A percentile compares a stretch with the other conserved stretches of the same genome.
phyloP scores from a whole-genome alignment of 2,113 vertebrate species.

The Eira barbara region DNA sequence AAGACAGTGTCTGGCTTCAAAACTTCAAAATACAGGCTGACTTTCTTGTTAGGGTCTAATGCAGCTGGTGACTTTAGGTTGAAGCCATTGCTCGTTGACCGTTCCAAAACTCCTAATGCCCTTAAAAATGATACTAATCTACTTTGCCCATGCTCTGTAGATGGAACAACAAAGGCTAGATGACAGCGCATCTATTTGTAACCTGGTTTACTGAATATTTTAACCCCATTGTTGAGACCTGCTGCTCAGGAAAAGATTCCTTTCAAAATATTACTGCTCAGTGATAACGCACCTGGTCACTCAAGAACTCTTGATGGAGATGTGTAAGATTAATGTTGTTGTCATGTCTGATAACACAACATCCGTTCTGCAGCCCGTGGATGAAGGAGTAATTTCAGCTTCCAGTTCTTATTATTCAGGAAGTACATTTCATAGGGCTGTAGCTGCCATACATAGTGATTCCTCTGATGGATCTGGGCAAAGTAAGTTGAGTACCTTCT shows the following conservation, averaged over 20 bases:
- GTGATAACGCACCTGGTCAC: background rate
- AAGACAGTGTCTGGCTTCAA: background rate
- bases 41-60: background rate
- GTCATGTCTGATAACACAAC: background rate
- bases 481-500: background rate
- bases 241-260: background rate
- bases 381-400: background rate
- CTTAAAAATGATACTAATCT: background rate
- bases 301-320: background rate
- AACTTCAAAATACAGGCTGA: background rate
- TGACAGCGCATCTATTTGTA: background rate
- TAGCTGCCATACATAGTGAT: background rate
- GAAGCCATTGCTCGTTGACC: background rate
- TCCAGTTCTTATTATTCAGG: background rate
- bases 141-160: background rate
- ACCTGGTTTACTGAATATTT: background rate
- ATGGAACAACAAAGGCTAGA: background rate
- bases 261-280: background rate
- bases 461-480: background rate
- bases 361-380: background rate
- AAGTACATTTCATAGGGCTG: background rate
- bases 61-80: background rate
- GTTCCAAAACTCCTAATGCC: background rate
- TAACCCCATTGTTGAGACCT: background rate
- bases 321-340: background rate